Base-by-base conservation (phyloP, 2,113 vertebrate species). In the Coptodon bakossiorum region DNA sequence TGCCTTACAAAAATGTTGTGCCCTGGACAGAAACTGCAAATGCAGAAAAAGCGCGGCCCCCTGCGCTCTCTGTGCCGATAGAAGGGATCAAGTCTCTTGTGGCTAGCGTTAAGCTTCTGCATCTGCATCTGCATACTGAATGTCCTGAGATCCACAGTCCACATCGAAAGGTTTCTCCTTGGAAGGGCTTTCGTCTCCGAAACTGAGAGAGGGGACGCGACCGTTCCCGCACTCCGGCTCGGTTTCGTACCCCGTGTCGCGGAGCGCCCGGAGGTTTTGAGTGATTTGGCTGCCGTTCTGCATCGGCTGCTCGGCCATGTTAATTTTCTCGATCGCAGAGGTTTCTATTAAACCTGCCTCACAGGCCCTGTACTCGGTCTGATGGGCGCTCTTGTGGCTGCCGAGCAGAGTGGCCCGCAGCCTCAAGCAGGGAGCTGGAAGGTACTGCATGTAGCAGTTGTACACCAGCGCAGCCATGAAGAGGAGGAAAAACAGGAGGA, bases 361-460 rank as follows among this genome's bases (percentile, higher is more conserved):
- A 0, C 98, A 98, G 54, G 98, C 97, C 2, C 93, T 95, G 71
- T 98, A 98, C 82, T 97, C 97, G 0, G 96, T 94, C 90, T 97
- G 95, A 14, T 59, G 29, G 0, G 97, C 90, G 34, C 97, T 97
- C 91, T 99, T 98, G 90, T 97, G 96, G 3, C 96, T 96, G 2
- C 98, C 97, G 43, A 99, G 86, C 90, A 99, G 83, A 12, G 97
- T 89, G 0, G 97, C 96, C 14, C 98, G 97, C 38, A 98, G 92
- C n/a, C 97, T 97, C 17, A 99, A 94, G 94, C 99, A 99, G 9
- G 97, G 97, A 2, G 95, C 96, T 0, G 99, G 99, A 8, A 99
- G 97, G 81, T 97, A 99, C 89, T 97, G 98, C 96, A 98, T 98
- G 95, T 99, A 99, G 90, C 99, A 99, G 95, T 99, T 99, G 95